Evolutionary conservation across 2,797 vertebrate species (phyloP).

Genomic region (Loris lydekkerianus): DNA sequence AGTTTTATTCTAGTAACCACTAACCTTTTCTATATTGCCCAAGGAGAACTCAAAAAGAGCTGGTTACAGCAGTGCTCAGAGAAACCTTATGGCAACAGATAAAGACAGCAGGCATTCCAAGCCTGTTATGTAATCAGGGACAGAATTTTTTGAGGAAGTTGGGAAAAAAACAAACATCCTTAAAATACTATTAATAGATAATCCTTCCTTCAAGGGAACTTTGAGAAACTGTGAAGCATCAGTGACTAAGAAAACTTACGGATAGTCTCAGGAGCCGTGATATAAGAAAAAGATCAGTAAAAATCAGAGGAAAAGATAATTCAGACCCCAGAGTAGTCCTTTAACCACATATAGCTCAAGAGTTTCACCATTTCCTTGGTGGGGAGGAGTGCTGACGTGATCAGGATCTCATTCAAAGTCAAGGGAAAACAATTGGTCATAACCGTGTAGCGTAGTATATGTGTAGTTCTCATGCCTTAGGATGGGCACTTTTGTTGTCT

Average conservation of each 20-base stretch:
- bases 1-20: not conserved
- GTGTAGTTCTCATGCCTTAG: not conserved
- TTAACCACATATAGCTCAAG: not conserved
- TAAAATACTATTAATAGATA: slow-evolving; percentile 66
- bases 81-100: slow-evolving; percentile 39
- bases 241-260: slow-evolving; percentile 29
- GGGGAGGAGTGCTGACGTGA: not conserved
- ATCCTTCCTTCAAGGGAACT: slow-evolving; percentile 55
- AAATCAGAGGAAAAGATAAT: slow-evolving; percentile 1
- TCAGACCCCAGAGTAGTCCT: not conserved
- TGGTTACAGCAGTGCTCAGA: not conserved
- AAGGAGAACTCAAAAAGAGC: not conserved
- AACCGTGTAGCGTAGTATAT: not conserved
- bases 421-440: slow-evolving; percentile 22
- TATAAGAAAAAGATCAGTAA: not conserved
- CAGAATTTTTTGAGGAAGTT: slow-evolving; percentile 35
- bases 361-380: not conserved
- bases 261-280: not conserved
- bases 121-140: slow-evolving; percentile 46
- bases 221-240: slow-evolving; percentile 34
- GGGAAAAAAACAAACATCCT: slow-evolving; percentile 64
- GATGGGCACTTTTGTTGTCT: not conserved
- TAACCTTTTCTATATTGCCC: not conserved
- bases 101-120: slow-evolving; percentile 29
- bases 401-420: not conserved